phyloP scores from a whole-genome alignment of 1,140 invertebrate genomes.

The Nephotettix cincticeps region DNA sequence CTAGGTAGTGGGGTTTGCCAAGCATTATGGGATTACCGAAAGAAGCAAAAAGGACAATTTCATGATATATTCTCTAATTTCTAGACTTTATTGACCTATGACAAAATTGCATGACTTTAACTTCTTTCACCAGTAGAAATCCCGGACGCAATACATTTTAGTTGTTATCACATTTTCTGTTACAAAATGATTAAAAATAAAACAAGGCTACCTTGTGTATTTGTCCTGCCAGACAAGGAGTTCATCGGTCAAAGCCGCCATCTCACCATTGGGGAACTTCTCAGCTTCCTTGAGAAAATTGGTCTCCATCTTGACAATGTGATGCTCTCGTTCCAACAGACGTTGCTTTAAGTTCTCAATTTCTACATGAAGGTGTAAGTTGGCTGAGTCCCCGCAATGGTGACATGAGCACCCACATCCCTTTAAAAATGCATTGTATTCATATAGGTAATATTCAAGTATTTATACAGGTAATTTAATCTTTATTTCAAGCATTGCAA shows the following conservation, averaged over 20 bases:
- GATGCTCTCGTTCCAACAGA: slow-evolving; percentile 74
- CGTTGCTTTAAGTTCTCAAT: slow-evolving; percentile 83
- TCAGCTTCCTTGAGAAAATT: slow-evolving; percentile 79
- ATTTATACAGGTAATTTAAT: background rate
- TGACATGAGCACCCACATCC: slow-evolving; percentile 59
- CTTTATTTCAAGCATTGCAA: background rate
- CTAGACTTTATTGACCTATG: too few species aligned
- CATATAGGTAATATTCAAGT: background rate
- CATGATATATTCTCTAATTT: too few species aligned
- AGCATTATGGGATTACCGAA: too few species aligned
- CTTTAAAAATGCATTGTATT: too few species aligned
- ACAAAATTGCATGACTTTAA: too few species aligned
- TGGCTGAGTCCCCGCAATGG: slow-evolving; percentile 52
- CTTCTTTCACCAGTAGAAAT: too few species aligned
- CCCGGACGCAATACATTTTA: too few species aligned
- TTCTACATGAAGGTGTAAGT: slow-evolving; percentile 78
- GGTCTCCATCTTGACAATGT: slow-evolving; percentile 82
- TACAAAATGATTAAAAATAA: too few species aligned
- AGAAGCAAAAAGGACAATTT: too few species aligned
- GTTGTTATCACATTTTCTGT: too few species aligned
- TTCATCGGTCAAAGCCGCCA: slow-evolving; percentile 80
- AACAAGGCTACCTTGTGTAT: slow-evolving; percentile 80
- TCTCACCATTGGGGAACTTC: slow-evolving; percentile 68
- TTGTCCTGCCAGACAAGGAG: slow-evolving; percentile 86
- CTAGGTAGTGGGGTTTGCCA: too few species aligned